Evolutionary conservation across 2,797 vertebrate species (phyloP).

Genomic region (Trichosurus vulpecula): DNA sequence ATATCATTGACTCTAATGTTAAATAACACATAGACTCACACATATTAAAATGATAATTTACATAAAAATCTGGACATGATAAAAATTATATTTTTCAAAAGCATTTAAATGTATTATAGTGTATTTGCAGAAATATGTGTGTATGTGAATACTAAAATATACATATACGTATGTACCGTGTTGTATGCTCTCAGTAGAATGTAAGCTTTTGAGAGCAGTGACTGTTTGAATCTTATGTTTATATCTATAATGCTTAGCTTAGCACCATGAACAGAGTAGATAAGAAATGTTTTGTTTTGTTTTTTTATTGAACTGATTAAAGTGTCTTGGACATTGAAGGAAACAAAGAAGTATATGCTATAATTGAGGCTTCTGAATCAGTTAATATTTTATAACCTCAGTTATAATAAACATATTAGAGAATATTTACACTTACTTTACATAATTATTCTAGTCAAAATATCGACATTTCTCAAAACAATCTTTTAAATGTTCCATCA

Average conservation of each 20-base stretch:
- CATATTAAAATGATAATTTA: background rate
- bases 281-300: background rate
- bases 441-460: conserved; percentile 58
- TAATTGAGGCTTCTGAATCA: background rate
- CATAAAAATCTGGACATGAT: background rate
- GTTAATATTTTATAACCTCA: conserved; percentile 53
- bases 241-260: background rate
- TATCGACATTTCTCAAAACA: conserved; percentile 38
- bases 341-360: background rate
- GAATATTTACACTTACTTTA: conserved; percentile 63
- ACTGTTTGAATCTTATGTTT: background rate
- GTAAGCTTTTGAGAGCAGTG: background rate
- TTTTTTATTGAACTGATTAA: background rate
- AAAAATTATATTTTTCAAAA: background rate
- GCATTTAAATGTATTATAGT: background rate
- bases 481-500: conserved; percentile 60
- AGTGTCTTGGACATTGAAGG: background rate
- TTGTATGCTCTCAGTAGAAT: background rate
- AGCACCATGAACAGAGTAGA: background rate
- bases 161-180: background rate
- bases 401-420: background rate
- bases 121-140: background rate
- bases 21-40: background rate
- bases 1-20: background rate
- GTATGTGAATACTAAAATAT: background rate